These are phyloP conservation scores for Umimayanthus chanpuru DNA, from an alignment of 92 coral and sea anemone species.

Conservation along the genomic window DNA sequence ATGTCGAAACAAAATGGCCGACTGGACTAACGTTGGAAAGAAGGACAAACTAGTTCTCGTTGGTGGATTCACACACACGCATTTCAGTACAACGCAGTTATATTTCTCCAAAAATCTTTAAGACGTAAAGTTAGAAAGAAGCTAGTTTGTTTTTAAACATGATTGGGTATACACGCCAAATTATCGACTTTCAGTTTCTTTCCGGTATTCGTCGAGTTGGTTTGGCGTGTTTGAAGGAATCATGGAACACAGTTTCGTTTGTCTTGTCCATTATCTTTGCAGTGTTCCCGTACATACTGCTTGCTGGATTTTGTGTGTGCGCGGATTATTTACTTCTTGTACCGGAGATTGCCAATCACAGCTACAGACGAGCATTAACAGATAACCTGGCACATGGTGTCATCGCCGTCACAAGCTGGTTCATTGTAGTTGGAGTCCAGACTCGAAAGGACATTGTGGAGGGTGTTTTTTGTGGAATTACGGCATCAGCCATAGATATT, in stretches of 20 bases:
- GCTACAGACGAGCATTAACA: constrained; percentile 53
- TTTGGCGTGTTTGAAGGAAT: constrained; percentile 12
- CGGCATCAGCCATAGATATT: constrained; percentile 83
- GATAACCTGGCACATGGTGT: constrained; percentile 81
- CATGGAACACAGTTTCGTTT: background rate
- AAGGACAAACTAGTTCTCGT: too few relatives aligned
- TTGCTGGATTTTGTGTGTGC: constrained; percentile 15
- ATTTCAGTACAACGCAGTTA: background rate
- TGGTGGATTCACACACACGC: background rate
- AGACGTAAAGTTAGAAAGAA: background rate
- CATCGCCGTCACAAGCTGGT: constrained; percentile 81
- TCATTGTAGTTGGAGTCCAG: constrained; percentile 64
- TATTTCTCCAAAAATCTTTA: background rate
- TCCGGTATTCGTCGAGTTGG: background rate
- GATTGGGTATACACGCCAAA: background rate
- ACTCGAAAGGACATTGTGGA: constrained; percentile 56
- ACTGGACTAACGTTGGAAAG: background rate
- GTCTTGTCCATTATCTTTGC: background rate
- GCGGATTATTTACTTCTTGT: constrained; percentile 14
- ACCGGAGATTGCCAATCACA: constrained; percentile 1
- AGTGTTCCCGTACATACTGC: constrained; percentile 10
- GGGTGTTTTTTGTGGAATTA: constrained; percentile 63
- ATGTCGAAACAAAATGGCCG: background rate
- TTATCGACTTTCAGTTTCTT: background rate
- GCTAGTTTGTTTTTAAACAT: background rate